These are phyloP conservation scores for Amblyteles armatorius DNA, from an alignment of 2,888 invertebrate species.

Conservation along the genomic window DNA sequence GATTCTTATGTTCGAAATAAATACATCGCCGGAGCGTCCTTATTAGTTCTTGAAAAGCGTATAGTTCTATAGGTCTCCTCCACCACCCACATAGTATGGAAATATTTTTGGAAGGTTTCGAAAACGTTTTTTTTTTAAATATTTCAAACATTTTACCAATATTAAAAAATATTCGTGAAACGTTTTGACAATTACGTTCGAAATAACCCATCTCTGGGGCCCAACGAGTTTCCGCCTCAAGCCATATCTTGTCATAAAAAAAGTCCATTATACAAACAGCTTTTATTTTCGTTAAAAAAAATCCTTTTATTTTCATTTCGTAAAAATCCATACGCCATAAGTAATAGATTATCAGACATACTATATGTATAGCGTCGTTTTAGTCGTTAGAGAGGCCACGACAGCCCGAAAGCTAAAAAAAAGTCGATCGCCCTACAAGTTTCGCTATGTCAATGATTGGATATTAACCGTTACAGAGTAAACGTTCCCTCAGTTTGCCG, in stretches of 20 bases:
- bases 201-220: background rate
- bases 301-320: background rate
- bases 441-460: background rate
- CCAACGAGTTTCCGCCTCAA: background rate
- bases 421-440: background rate
- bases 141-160: too few species aligned
- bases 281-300: background rate
- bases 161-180: too few species aligned
- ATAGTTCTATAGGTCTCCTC: too few species aligned
- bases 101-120: too few species aligned
- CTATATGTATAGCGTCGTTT: too few species aligned
- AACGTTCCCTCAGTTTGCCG: background rate
- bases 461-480: too few species aligned
- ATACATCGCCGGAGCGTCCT: too few species aligned
- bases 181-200: background rate
- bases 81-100: too few species aligned
- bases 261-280: background rate
- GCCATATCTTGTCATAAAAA: background rate
- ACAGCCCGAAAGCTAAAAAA: background rate
- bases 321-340: background rate
- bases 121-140: too few species aligned
- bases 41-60: too few species aligned
- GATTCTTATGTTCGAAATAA: background rate
- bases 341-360: too few species aligned
- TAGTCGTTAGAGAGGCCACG: background rate